Conservation (phyloP, 2,888 invertebrate genomes). For the Heliconius ethilla region DNA sequence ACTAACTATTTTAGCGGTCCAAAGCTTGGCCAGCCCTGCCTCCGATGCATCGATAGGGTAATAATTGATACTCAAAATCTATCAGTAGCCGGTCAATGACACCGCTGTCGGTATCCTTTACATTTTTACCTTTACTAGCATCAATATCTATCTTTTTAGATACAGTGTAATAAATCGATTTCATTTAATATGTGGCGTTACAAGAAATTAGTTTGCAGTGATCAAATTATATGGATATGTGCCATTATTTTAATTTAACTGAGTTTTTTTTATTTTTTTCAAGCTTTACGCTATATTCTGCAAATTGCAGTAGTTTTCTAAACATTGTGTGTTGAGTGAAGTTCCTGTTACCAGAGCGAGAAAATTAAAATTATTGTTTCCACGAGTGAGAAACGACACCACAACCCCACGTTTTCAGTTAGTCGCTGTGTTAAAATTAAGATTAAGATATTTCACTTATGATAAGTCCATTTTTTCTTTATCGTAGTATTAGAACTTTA, state of each 20-base stretch:
- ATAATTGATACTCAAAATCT: slow-evolving; percentile 38
- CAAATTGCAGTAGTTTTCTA: not conserved
- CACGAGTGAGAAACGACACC: too few relatives aligned
- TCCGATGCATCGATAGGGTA: slow-evolving; percentile 19
- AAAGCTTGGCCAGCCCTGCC: not conserved
- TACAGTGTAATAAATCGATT: slow-evolving; percentile 15
- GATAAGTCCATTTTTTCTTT: too few relatives aligned
- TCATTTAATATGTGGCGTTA: slow-evolving; percentile 19
- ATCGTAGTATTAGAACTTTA: too few relatives aligned
- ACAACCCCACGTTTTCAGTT: too few relatives aligned
- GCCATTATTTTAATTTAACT: slow-evolving; percentile 1
- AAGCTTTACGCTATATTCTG: not conserved
- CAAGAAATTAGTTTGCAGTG: not conserved
- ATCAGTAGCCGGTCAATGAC: slow-evolving; percentile 48
- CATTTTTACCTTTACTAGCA: slow-evolving; percentile 10
- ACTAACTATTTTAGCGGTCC: not conserved
- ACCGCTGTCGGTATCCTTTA: slow-evolving; percentile 21
- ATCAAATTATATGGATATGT: not conserved
- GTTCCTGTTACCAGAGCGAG: not conserved
- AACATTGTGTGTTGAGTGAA: not conserved
- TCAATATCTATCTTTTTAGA: slow-evolving; percentile 7
- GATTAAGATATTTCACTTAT: too few relatives aligned
- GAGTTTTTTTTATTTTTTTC: not conserved
- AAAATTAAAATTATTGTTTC: not conserved
- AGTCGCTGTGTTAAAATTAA: too few relatives aligned